These are phyloP conservation scores for Phalacrocorax pelagicus DNA, from an alignment of 2,113 vertebrate species.

Conservation along the genomic window DNA sequence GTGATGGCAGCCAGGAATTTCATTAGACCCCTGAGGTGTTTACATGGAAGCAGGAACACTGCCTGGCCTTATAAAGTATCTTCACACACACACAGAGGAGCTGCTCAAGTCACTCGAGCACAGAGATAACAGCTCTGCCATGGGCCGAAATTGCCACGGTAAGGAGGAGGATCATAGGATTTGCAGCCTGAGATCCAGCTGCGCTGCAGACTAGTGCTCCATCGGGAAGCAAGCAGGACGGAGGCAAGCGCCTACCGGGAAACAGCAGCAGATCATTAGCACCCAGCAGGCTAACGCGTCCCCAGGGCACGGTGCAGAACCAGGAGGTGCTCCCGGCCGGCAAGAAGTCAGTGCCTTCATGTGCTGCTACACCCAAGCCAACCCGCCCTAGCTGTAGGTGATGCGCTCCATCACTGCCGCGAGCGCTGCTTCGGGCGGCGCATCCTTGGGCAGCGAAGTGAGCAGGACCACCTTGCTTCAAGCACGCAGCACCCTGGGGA, in stretches of 20 bases:
- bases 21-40: neutral
- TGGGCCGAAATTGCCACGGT: fast-evolving
- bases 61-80: neutral
- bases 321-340: neutral
- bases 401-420: fast-evolving
- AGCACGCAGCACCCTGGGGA: neutral
- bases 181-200: neutral
- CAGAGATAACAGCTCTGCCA: neutral
- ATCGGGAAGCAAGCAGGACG: fast-evolving
- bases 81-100: neutral
- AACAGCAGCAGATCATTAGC: neutral
- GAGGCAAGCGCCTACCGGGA: neutral
- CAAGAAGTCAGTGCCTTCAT: neutral
- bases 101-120: neutral
- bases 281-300: fast-evolving
- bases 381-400: neutral
- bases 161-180: fast-evolving
- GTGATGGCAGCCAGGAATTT: neutral
- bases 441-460: fast-evolving
- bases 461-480: neutral
- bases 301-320: neutral
- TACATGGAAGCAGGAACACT: neutral
- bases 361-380: neutral
- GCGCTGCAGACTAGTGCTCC: neutral
- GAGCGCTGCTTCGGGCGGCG: neutral